phyloP scores from a whole-genome alignment of 2,113 vertebrate species.

The Festucalex cinctus region DNA sequence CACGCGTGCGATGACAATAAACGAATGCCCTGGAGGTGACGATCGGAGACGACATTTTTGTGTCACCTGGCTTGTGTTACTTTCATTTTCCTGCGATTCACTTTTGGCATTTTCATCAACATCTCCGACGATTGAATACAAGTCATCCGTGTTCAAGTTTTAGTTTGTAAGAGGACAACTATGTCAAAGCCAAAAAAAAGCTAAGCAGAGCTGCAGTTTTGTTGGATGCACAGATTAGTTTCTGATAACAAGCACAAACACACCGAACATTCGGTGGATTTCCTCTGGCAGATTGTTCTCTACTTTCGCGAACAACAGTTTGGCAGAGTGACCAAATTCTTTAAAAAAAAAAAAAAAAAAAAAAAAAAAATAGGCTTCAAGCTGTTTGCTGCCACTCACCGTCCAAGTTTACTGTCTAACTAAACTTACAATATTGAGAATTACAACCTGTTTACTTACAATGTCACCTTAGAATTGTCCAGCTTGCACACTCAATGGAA shows the following conservation, averaged over 20 bases:
- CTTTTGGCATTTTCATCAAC: background rate
- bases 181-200: background rate
- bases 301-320: too few relatives aligned
- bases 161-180: background rate
- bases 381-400: too few relatives aligned
- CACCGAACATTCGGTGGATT: too few relatives aligned
- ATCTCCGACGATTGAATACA: background rate
- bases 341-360: too few relatives aligned
- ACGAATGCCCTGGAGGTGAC: background rate
- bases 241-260: background rate
- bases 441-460: too few relatives aligned
- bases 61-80: background rate
- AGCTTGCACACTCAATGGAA: too few relatives aligned
- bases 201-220: background rate
- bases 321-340: too few relatives aligned
- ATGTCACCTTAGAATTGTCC: too few relatives aligned
- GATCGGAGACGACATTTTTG: background rate
- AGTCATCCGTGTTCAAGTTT: background rate
- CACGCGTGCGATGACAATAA: background rate
- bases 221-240: background rate
- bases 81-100: background rate
- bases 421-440: too few relatives aligned
- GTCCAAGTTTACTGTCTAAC: too few relatives aligned
- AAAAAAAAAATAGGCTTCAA: too few relatives aligned
- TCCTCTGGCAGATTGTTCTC: too few relatives aligned